A percentile compares a stretch with the other conserved stretches of the same genome.
phyloP scores from a whole-genome alignment of 2,888 invertebrate species.

The Andrena bicolor region DNA sequence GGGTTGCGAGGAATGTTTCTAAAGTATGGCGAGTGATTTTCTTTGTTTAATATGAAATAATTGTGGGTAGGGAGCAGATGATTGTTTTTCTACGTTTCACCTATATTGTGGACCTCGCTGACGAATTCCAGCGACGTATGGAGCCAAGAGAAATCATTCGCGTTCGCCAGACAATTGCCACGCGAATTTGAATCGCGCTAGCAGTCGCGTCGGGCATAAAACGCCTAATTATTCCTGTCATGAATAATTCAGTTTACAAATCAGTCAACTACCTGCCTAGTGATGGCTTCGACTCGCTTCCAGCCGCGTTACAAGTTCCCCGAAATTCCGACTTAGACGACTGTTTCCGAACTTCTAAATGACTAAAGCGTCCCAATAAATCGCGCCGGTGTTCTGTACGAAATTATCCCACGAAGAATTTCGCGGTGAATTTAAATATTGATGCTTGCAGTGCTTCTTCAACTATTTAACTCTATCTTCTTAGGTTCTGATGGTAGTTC shows the following conservation, averaged over 20 bases:
- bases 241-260: constrained; percentile 74
- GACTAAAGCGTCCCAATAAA: background rate
- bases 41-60: too few species aligned
- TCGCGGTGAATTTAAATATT: too few species aligned
- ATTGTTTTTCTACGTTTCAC: background rate
- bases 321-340: constrained; percentile 2
- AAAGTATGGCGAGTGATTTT: too few species aligned
- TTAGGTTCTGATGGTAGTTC: too few species aligned
- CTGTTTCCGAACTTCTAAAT: background rate
- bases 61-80: too few species aligned
- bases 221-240: constrained; percentile 72
- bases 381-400: too few species aligned
- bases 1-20: too few species aligned
- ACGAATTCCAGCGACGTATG: constrained; percentile 13
- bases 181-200: constrained; percentile 59
- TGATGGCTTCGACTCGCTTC: constrained; percentile 33
- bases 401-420: too few species aligned
- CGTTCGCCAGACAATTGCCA: constrained; percentile 54
- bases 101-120: constrained; percentile 19
- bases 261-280: constrained; percentile 50
- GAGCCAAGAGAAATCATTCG: constrained; percentile 27
- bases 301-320: constrained; percentile 7
- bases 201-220: constrained; percentile 64
- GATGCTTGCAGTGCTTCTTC: too few species aligned
- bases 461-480: too few species aligned